A percentile compares a stretch with the other conserved stretches of the same genome.
phyloP scores from a whole-genome alignment of 2,888 invertebrate genomes.

The Polydesmus complanatus region DNA sequence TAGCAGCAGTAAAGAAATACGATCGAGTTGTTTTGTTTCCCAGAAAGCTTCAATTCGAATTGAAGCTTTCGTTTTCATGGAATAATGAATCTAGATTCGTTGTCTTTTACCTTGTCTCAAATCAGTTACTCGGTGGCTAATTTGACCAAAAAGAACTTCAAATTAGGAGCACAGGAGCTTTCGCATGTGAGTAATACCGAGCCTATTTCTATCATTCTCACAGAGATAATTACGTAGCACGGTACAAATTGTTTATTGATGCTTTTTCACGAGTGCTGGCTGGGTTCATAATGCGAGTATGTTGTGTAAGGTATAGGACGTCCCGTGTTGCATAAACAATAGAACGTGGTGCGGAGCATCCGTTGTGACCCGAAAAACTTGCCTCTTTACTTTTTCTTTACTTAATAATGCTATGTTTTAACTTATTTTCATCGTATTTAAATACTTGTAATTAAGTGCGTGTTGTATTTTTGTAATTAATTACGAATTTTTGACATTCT shows the following conservation, averaged over 20 bases:
- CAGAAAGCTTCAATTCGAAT: slow-evolving; percentile 79
- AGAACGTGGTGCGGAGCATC: not conserved
- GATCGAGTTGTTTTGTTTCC: slow-evolving; percentile 12
- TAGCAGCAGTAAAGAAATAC: slow-evolving; percentile 5
- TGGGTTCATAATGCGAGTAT: not conserved
- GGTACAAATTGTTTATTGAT: no score
- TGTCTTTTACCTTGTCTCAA: slow-evolving; percentile 97
- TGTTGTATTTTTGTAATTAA: slow-evolving; percentile 1
- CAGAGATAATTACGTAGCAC: no score
- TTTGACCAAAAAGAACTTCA: slow-evolving; percentile 90
- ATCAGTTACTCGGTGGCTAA: slow-evolving; percentile 92
- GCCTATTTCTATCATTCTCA: no score
- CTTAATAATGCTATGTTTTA: not conserved
- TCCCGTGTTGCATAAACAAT: not conserved
- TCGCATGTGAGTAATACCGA: slow-evolving; percentile 57
- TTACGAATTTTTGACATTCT: slow-evolving; percentile 26
- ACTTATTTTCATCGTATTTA: not conserved
- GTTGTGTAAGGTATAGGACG: not conserved
- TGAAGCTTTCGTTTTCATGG: slow-evolving; percentile 90
- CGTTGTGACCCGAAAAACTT: not conserved
- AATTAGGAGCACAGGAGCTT: slow-evolving; percentile 76
- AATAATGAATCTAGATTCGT: slow-evolving; percentile 99
- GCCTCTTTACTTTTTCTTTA: not conserved
- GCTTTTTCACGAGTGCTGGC: no score
- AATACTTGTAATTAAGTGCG: not conserved